Conservation (phyloP, 2,888 invertebrate genomes). For the Blastobasis adustella region DNA sequence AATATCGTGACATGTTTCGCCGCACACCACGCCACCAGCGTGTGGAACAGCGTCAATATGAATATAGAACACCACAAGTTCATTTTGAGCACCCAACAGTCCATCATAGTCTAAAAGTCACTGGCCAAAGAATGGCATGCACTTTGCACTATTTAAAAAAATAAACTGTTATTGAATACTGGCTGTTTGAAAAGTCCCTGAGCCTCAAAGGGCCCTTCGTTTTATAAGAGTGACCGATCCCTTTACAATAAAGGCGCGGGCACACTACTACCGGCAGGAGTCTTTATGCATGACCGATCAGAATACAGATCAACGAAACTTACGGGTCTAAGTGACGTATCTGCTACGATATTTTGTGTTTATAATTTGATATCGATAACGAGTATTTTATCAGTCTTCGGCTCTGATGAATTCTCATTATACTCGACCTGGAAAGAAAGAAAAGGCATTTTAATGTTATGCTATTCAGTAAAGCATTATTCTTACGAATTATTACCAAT, state of each 20-base stretch:
- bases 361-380: slow-evolving; percentile 59
- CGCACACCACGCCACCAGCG: slow-evolving; percentile 55
- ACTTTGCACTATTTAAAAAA: background rate
- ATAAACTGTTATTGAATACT: no score
- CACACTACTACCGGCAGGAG: slow-evolving; percentile 19
- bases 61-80: slow-evolving; percentile 60
- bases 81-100: slow-evolving; percentile 49
- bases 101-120: slow-evolving; percentile 1
- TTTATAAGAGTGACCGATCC: slow-evolving; percentile 1
- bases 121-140: slow-evolving; percentile 9
- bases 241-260: slow-evolving; percentile 23
- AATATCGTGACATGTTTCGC: slow-evolving; percentile 53
- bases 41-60: slow-evolving; percentile 61
- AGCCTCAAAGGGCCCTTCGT: no score
- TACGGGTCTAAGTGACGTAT: slow-evolving; percentile 9
- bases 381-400: slow-evolving; percentile 44
- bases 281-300: background rate
- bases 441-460: slow-evolving; percentile 14
- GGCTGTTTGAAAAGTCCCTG: no score
- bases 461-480: slow-evolving; percentile 1
- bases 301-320: slow-evolving; percentile 2
- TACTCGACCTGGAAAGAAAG: slow-evolving; percentile 57
- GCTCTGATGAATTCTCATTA: slow-evolving; percentile 53
- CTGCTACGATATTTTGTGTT: slow-evolving; percentile 46
- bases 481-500: slow-evolving; percentile 2